A percentile compares a stretch with the other conserved stretches of the same genome.
Evolutionary conservation across 2,113 vertebrate species (phyloP).

Genomic region (Bos taurus): DNA sequence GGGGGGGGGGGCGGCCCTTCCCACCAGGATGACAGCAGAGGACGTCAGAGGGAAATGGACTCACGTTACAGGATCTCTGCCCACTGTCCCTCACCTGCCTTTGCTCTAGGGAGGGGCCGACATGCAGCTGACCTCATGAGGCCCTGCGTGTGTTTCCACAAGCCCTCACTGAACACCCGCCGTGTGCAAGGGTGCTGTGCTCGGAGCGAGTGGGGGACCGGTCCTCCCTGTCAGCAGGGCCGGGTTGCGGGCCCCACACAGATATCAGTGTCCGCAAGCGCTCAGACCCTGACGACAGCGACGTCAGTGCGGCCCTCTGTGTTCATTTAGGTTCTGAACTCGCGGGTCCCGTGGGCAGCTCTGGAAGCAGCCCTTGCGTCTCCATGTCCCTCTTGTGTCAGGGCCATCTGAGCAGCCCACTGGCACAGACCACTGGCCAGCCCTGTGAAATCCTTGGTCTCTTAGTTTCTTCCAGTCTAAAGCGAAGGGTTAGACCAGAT

Average conservation of each 20-base stretch:
- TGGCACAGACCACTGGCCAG: background rate
- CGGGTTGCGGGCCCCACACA: background rate
- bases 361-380: background rate
- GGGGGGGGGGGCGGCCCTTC: background rate
- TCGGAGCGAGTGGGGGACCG: background rate
- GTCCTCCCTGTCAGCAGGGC: background rate
- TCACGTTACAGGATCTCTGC: fast-evolving
- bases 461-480: background rate
- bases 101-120: background rate
- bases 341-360: background rate
- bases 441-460: background rate
- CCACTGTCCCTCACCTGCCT: background rate
- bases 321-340: background rate
- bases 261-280: fast-evolving
- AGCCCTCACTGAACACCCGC: background rate
- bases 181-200: background rate
- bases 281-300: background rate
- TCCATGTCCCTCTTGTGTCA: background rate
- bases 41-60: background rate
- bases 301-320: fast-evolving
- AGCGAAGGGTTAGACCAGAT: background rate
- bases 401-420: background rate
- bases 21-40: background rate
- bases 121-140: background rate
- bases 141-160: fast-evolving